Evolutionary conservation across 2,888 invertebrate species (phyloP).

Genomic region (Iphiclides podalirius): DNA sequence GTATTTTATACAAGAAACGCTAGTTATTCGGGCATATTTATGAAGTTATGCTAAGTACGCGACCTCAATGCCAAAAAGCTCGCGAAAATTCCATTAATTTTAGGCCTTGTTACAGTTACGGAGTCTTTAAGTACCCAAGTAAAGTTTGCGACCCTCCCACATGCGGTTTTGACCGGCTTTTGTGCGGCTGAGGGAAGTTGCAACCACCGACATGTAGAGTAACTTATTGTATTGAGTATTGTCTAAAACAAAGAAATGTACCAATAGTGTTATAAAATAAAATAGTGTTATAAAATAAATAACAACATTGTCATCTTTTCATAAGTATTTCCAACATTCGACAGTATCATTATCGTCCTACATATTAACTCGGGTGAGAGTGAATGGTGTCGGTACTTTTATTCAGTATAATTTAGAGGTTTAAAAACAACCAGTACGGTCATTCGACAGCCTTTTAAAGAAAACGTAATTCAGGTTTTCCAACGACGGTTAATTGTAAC

Average conservation of each 20-base stretch:
- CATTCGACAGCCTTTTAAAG: neutral
- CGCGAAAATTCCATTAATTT: slow-evolving; percentile 49
- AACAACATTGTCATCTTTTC: too few relatives aligned
- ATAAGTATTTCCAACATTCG: too few relatives aligned
- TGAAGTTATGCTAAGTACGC: slow-evolving; percentile 12
- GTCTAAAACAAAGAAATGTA: neutral
- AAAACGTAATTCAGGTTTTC: neutral
- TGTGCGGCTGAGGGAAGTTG: slow-evolving; percentile 44
- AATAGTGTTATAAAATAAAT: too few relatives aligned
- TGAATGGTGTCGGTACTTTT: too few relatives aligned
- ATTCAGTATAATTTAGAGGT: too few relatives aligned
- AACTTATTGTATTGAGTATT: slow-evolving; percentile 16
- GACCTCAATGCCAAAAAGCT: slow-evolving; percentile 26
- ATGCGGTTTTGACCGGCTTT: slow-evolving; percentile 49
- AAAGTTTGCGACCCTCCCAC: slow-evolving; percentile 38
- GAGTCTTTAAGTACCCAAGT: slow-evolving; percentile 32
- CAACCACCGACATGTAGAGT: slow-evolving; percentile 36
- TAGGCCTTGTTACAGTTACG: slow-evolving; percentile 27
- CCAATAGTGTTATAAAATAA: too few relatives aligned
- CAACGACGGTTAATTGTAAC: slow-evolving; percentile 19
- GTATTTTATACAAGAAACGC: too few relatives aligned
- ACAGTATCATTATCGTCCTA: too few relatives aligned
- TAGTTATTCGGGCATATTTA: slow-evolving; percentile 16
- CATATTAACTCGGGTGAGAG: too few relatives aligned
- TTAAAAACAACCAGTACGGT: too few relatives aligned